phyloP scores from a whole-genome alignment of 2,888 invertebrate genomes.

The Galeopsomyia nigrocyanea region DNA sequence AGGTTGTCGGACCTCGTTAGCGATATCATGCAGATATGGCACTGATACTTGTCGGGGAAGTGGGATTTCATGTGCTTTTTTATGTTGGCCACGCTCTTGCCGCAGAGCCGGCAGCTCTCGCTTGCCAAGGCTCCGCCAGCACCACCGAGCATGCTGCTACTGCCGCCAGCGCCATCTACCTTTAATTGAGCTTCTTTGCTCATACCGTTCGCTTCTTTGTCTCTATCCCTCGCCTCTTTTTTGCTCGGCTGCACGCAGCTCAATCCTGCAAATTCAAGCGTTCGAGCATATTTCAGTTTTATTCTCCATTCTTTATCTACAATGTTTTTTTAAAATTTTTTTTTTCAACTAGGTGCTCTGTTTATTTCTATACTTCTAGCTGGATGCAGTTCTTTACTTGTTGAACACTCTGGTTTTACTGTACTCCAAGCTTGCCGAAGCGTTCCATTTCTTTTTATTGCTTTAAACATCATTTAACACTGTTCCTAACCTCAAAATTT shows the following conservation, averaged over 20 bases:
- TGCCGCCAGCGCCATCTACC: slow-evolving; percentile 55
- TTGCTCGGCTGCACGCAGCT: slow-evolving; percentile 53
- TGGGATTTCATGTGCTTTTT: slow-evolving; percentile 69
- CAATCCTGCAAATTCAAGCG: slow-evolving; percentile 67
- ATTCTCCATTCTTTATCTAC: slow-evolving; percentile 37
- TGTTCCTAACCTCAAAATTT: background rate
- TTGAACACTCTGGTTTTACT: slow-evolving; percentile 10
- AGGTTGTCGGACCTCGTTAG: slow-evolving; percentile 71
- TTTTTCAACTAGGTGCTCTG: background rate
- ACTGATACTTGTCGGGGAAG: slow-evolving; percentile 68
- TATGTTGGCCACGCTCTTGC: slow-evolving; percentile 68
- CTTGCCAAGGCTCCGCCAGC: slow-evolving; percentile 43
- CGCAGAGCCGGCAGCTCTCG: slow-evolving; percentile 67
- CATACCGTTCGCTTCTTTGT: slow-evolving; percentile 52
- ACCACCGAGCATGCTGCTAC: slow-evolving; percentile 21
- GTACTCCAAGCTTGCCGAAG: slow-evolving; percentile 14
- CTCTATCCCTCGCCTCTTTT: slow-evolving; percentile 55
- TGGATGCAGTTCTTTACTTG: slow-evolving; percentile 44
- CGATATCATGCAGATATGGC: slow-evolving; percentile 69
- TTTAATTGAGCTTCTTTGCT: slow-evolving; percentile 65
- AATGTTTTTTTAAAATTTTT: slow-evolving; percentile 4
- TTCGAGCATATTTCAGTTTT: slow-evolving; percentile 58
- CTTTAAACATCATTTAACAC: background rate
- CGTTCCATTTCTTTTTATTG: slow-evolving; percentile 8
- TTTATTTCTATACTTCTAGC: slow-evolving; percentile 30